Evolutionary conservation across 2,113 vertebrate species (phyloP).

Genomic region (Morone saxatilis): DNA sequence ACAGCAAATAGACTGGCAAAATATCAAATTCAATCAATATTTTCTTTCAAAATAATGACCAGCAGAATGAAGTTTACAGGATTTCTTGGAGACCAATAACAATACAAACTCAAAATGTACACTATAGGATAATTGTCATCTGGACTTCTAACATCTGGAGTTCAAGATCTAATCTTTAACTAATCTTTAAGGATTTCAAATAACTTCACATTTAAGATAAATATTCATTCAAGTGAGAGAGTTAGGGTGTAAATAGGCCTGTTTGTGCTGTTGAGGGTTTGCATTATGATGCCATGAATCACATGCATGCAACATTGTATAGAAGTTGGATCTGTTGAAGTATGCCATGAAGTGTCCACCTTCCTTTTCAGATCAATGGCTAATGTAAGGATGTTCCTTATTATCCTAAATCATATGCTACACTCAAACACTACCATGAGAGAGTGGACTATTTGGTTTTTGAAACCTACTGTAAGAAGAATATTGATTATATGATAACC

Average conservation of each 20-base stretch:
- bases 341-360: neutral
- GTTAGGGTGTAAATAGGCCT: neutral
- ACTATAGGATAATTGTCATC: neutral
- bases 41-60: neutral
- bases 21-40: neutral
- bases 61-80: neutral
- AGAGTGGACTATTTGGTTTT: slow-evolving; percentile 22
- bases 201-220: slow-evolving; percentile 16
- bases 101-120: slow-evolving; percentile 11
- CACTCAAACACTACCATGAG: neutral
- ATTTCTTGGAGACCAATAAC: neutral
- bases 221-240: neutral
- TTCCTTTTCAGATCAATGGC: neutral
- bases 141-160: neutral
- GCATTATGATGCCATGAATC: neutral
- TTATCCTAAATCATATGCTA: neutral
- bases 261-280: slow-evolving; percentile 8
- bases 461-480: slow-evolving; percentile 51
- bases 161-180: slow-evolving; percentile 13
- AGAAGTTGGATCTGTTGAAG: neutral
- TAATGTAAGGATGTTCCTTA: neutral
- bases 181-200: slow-evolving; percentile 15
- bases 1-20: slow-evolving; percentile 12
- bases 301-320: slow-evolving; percentile 3
- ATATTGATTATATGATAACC: slow-evolving; percentile 65